These are phyloP conservation scores for Oxygymnocypris stewartii DNA, from an alignment of 2,113 vertebrate species.

Conservation along the genomic window DNA sequence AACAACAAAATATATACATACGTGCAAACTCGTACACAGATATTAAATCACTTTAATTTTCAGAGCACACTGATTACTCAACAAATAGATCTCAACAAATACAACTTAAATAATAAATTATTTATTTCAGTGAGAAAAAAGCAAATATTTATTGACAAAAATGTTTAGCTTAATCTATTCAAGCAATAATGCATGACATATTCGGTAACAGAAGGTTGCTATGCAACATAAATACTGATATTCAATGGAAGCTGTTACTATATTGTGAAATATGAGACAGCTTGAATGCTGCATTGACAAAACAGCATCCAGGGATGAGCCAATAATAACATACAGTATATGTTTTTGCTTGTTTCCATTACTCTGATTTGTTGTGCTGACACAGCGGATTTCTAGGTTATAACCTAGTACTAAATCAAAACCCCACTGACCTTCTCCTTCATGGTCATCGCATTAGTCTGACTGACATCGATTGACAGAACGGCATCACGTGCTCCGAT, in stretches of 20 bases:
- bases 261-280: background rate
- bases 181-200: background rate
- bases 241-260: background rate
- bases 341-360: background rate
- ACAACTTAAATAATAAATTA: background rate
- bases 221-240: background rate
- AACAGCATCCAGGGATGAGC: background rate
- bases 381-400: background rate
- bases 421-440: constrained; percentile 67
- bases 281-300: background rate
- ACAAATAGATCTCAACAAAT: background rate
- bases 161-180: background rate
- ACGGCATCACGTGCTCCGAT: constrained; percentile 74
- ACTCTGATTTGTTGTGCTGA: background rate
- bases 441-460: constrained; percentile 59
- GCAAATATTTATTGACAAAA: background rate
- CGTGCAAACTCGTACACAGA: background rate
- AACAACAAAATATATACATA: background rate
- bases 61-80: background rate
- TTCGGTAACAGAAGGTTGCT: background rate
- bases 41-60: background rate
- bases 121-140: background rate
- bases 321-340: background rate
- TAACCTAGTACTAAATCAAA: background rate
- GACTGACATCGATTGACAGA: constrained; percentile 69